These are phyloP conservation scores for Aphrocallistes beatrix DNA, from an alignment of 37 sponge, comb jelly and placozoan genomes.

Conservation along the genomic window DNA sequence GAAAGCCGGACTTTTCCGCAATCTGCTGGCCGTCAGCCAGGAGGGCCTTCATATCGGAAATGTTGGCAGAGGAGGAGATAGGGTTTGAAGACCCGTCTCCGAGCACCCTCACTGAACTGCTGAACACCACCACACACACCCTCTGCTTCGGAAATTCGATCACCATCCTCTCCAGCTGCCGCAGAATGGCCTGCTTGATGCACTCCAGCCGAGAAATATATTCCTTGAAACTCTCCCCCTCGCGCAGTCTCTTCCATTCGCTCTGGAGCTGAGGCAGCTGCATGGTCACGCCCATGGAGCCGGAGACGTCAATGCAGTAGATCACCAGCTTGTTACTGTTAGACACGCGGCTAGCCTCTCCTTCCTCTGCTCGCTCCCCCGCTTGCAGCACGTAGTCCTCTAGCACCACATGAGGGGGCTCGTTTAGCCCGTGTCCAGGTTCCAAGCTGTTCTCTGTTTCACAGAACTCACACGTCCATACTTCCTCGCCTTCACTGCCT, in stretches of 20 bases:
- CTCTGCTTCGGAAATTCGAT: conserved; percentile 44
- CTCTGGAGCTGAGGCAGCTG: conserved; percentile 66
- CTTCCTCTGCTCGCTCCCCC: conserved; percentile 30
- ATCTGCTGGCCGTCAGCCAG: conserved; percentile 46
- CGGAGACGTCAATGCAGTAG: conserved; percentile 78
- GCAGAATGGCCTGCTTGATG: conserved; percentile 70
- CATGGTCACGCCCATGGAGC: conserved; percentile 63
- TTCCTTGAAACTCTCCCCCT: conserved; percentile 27
- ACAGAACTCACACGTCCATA: conserved; percentile 72
- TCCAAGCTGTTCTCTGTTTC: conserved; percentile 50
- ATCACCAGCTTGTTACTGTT: conserved; percentile 43
- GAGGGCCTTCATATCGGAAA: conserved; percentile 39
- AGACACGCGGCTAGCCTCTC: not conserved
- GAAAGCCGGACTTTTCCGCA: conserved; percentile 19
- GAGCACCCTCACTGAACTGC: conserved; percentile 38
- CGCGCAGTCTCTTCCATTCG: conserved; percentile 27
- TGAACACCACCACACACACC: conserved; percentile 23
- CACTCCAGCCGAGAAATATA: conserved; percentile 67
- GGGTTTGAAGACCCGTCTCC: conserved; percentile 43
- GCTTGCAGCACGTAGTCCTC: conserved; percentile 70
- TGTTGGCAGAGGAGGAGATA: not conserved
- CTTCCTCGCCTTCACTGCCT: not conserved
- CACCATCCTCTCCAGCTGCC: conserved; percentile 60
- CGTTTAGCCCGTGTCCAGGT: conserved; percentile 25
- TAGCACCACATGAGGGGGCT: conserved; percentile 6